Evolutionary conservation across 2,888 invertebrate species (phyloP).

Genomic region (Drosophila anomelani): DNA sequence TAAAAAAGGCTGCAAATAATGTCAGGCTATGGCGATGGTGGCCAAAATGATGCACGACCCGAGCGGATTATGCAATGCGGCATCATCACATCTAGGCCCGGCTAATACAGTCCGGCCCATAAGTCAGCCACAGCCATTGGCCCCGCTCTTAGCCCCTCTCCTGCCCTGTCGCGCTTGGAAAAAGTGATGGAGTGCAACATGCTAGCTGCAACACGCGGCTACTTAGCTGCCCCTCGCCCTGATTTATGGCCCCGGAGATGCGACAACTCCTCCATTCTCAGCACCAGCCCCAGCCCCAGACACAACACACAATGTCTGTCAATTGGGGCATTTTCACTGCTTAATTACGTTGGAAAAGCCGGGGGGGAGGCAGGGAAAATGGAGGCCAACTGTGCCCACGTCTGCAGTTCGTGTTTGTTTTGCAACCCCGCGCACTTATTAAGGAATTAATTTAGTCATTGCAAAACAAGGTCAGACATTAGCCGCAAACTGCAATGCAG

Average conservation of each 20-base stretch:
- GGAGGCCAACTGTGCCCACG: conserved; percentile 71
- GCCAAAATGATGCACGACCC: conserved; percentile 75
- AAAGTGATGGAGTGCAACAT: conserved; percentile 55
- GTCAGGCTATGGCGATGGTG: conserved; percentile 53
- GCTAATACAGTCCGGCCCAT: conserved; percentile 67
- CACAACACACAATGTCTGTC: conserved; percentile 70
- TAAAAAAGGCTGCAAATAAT: conserved; percentile 65
- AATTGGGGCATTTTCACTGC: conserved; percentile 73
- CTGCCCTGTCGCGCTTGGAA: neutral
- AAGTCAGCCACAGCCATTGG: conserved; percentile 62
- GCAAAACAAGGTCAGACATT: conserved; percentile 84
- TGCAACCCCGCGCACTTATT: conserved; percentile 65
- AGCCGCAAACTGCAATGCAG: conserved; percentile 85
- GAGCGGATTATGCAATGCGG: conserved; percentile 74
- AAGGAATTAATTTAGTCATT: conserved; percentile 81
- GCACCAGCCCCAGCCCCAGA: conserved; percentile 8
- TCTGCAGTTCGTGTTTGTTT: conserved; percentile 74
- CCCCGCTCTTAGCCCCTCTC: neutral
- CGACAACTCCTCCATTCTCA: conserved; percentile 41
- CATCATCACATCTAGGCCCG: conserved; percentile 49
- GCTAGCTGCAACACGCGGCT: conserved; percentile 65
- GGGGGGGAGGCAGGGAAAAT: conserved; percentile 6
- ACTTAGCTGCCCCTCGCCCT: conserved; percentile 67
- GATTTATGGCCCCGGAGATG: conserved; percentile 67
- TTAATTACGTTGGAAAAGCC: conserved; percentile 60